Evolutionary conservation across 1,140 invertebrate genomes (phyloP).

Genomic region (Leptinotarsa texana): DNA sequence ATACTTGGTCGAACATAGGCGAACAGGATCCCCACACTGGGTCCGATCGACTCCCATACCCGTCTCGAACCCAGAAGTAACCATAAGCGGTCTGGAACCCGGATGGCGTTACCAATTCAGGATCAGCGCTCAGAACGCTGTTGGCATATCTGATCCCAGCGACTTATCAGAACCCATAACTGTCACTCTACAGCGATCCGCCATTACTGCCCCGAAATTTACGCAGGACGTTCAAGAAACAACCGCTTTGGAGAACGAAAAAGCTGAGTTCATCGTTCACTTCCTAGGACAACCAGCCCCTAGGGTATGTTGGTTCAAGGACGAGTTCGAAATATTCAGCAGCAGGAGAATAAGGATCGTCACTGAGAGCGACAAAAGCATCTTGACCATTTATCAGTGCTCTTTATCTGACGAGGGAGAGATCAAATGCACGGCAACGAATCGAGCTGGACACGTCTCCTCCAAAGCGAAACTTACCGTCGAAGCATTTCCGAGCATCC

Average conservation of each 20-base stretch:
- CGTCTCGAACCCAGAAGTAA: conserved; percentile 70
- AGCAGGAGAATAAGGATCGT: conserved; percentile 76
- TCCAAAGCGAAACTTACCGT: conserved; percentile 73
- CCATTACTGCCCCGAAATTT: conserved; percentile 70
- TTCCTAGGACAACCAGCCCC: conserved; percentile 83
- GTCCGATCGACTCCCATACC: conserved; percentile 72
- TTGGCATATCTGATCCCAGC: conserved; percentile 78
- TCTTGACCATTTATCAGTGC: conserved; percentile 80
- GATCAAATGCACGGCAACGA: conserved; percentile 86
- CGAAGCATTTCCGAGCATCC: conserved; percentile 79
- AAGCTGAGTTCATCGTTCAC: conserved; percentile 80
- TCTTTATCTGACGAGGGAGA: conserved; percentile 80
- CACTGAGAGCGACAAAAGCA: conserved; percentile 76
- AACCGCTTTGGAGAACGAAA: conserved; percentile 75
- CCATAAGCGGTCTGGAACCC: conserved; percentile 77
- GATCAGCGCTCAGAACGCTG: conserved; percentile 83
- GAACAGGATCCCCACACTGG: conserved; percentile 77
- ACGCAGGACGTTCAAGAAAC: conserved; percentile 68
- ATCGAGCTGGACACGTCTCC: conserved; percentile 77
- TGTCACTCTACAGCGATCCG: conserved; percentile 70
- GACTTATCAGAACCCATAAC: conserved; percentile 77
- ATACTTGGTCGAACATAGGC: conserved; percentile 79
- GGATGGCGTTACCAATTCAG: conserved; percentile 89
- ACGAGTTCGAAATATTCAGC: conserved; percentile 83
- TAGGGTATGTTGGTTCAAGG: conserved; percentile 91